Conservation (phyloP, 1,140 invertebrate genomes). For the Apolygus lucorum region DNA sequence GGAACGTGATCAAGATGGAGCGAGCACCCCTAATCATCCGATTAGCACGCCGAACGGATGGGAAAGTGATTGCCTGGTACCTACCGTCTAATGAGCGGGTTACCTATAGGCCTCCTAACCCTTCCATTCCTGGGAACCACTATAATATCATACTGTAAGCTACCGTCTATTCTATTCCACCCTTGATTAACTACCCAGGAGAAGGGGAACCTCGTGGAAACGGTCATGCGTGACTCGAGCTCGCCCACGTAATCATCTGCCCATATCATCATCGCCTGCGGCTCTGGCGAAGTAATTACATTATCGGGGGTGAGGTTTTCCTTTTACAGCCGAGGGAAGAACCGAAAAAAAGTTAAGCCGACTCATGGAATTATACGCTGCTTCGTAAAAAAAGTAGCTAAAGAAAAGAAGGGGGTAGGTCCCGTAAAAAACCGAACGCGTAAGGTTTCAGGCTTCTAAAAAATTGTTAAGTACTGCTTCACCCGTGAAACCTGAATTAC, state of each 20-base stretch:
- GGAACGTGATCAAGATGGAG: background rate
- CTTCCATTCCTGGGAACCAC: background rate
- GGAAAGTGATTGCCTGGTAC: conserved; percentile 10
- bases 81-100: conserved; percentile 3
- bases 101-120: background rate
- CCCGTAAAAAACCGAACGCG: background rate
- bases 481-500: too few species aligned
- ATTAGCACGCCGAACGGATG: background rate
- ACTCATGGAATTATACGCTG: background rate
- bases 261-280: background rate
- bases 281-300: conserved; percentile 3
- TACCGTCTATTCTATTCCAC: background rate
- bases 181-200: background rate
- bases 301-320: background rate
- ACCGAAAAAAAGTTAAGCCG: background rate
- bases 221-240: conserved; percentile 5
- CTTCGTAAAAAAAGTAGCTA: background rate
- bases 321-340: background rate
- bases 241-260: conserved; percentile 8
- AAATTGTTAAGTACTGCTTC: too few species aligned
- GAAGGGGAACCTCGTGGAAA: conserved; percentile 8
- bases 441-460: too few species aligned
- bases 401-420: background rate
- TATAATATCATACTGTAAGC: background rate
- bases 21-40: background rate